Evolutionary conservation across 2,888 invertebrate genomes (phyloP).

Genomic region (Plagodis dolabraria): DNA sequence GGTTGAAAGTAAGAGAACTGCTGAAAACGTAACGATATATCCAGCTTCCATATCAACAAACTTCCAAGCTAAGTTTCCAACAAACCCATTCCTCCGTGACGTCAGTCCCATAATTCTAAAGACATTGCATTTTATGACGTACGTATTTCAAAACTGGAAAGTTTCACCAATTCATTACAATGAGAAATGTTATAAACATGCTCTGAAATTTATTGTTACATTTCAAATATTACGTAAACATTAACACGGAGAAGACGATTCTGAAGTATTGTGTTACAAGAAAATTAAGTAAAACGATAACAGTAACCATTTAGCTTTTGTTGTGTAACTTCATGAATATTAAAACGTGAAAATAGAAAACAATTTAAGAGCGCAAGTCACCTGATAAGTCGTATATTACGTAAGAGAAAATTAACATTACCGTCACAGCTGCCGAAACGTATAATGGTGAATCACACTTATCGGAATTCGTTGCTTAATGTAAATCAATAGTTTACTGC

Average conservation of each 20-base stretch:
- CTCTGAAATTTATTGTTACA: slow-evolving; percentile 26
- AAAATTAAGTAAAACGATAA: slow-evolving; percentile 40
- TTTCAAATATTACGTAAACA: slow-evolving; percentile 35
- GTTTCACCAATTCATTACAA: slow-evolving; percentile 25
- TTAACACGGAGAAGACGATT: slow-evolving; percentile 26
- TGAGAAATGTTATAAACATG: slow-evolving; percentile 15
- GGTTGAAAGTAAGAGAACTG: slow-evolving; percentile 59
- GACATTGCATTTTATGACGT: slow-evolving; percentile 44
- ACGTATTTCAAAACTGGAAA: slow-evolving; percentile 38
- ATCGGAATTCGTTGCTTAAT: slow-evolving; percentile 23
- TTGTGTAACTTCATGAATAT: slow-evolving; percentile 40
- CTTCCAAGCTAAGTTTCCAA: slow-evolving; percentile 61
- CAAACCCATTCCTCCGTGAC: slow-evolving; percentile 61
- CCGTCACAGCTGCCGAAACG: slow-evolving; percentile 22
- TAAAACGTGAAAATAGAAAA: slow-evolving; percentile 34
- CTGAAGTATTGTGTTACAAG: slow-evolving; percentile 36
- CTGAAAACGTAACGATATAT: slow-evolving; percentile 66
- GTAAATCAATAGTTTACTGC: slow-evolving; percentile 26
- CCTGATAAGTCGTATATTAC: slow-evolving; percentile 32
- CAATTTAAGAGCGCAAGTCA: slow-evolving; percentile 34
- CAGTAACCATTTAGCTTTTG: slow-evolving; percentile 39
- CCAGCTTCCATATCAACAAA: slow-evolving; percentile 64
- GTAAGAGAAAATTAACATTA: slow-evolving; percentile 29
- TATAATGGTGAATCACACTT: slow-evolving; percentile 30
- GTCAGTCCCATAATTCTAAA: slow-evolving; percentile 61